These are phyloP conservation scores for Acholoe squamosa DNA, from an alignment of 2,888 invertebrate genomes.

Conservation along the genomic window DNA sequence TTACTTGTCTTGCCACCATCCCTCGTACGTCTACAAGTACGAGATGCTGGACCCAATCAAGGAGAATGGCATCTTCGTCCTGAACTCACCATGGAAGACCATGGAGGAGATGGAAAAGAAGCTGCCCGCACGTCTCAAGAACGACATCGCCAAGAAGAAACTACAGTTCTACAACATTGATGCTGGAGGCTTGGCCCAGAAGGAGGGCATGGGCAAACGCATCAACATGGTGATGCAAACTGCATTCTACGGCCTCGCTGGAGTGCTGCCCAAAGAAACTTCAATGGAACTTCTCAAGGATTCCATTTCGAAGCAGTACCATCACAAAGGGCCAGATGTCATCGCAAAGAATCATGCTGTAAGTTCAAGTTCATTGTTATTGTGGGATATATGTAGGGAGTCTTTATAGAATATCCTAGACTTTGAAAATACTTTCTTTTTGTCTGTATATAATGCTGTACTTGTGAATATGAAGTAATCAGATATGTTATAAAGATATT, in stretches of 20 bases:
- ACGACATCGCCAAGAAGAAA: conserved; percentile 69
- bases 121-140: conserved; percentile 69
- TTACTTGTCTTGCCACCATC: conserved; percentile 69
- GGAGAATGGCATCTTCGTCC: conserved; percentile 70
- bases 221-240: conserved; percentile 71
- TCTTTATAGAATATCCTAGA: too few species aligned
- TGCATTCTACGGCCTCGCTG: conserved; percentile 70
- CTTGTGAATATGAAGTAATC: too few species aligned
- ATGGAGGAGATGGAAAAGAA: conserved; percentile 70
- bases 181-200: conserved; percentile 68
- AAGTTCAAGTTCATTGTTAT: too few species aligned
- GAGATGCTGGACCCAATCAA: conserved; percentile 70
- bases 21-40: conserved; percentile 71
- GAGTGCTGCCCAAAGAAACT: conserved; percentile 69
- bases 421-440: too few species aligned
- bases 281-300: conserved; percentile 70
- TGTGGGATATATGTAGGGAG: too few species aligned
- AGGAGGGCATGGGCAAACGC: conserved; percentile 70
- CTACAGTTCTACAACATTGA: conserved; percentile 71
- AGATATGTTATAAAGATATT: too few species aligned
- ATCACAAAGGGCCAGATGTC: conserved; percentile 71
- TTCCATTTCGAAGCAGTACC: conserved; percentile 68
- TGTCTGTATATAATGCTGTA: too few species aligned
- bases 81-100: conserved; percentile 71
- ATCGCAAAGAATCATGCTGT: conserved; percentile 69